Percentiles rank a stretch among this genome's conserved stretches.
phyloP scores from a whole-genome alignment of 2,888 invertebrate species.

The Aspidiotus rigidus region DNA sequence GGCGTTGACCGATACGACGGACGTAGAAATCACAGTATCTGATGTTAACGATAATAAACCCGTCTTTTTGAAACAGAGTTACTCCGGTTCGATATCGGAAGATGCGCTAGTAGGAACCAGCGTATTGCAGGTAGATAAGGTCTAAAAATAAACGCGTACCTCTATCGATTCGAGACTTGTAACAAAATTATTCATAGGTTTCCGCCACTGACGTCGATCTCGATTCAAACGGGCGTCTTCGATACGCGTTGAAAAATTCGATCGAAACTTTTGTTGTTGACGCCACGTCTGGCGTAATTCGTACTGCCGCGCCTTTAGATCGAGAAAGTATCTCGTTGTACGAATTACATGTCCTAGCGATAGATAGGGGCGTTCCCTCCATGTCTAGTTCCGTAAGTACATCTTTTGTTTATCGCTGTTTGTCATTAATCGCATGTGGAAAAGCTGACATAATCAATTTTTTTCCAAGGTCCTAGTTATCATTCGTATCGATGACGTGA shows the following conservation, averaged over 20 bases:
- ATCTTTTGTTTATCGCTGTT: too few relatives aligned
- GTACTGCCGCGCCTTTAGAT: conserved; percentile 82
- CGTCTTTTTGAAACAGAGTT: conserved; percentile 68
- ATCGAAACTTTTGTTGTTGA: conserved; percentile 89
- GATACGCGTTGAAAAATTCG: conserved; percentile 63
- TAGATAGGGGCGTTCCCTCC: conserved; percentile 78
- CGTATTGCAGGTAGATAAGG: conserved; percentile 41
- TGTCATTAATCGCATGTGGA: too few relatives aligned
- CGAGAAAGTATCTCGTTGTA: conserved; percentile 81
- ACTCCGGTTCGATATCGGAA: conserved; percentile 73
- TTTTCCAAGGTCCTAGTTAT: conserved; percentile 56
- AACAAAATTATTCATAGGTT: conserved; percentile 48
- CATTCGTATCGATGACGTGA: conserved; percentile 76
- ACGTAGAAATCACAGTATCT: conserved; percentile 86
- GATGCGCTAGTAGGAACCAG: conserved; percentile 70
- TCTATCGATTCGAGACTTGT: too few relatives aligned
- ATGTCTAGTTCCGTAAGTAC: conserved; percentile 52
- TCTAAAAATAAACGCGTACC: too few relatives aligned
- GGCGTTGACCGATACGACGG: conserved; percentile 83
- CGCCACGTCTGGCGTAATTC: conserved; percentile 79
- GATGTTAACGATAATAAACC: conserved; percentile 96
- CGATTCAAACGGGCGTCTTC: conserved; percentile 76
- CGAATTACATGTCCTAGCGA: conserved; percentile 73
- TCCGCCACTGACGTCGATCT: conserved; percentile 76
- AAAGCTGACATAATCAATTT: not conserved